These are phyloP conservation scores for Meleagris gallopavo DNA, from an alignment of 2,113 vertebrate genomes.

Conservation along the genomic window DNA sequence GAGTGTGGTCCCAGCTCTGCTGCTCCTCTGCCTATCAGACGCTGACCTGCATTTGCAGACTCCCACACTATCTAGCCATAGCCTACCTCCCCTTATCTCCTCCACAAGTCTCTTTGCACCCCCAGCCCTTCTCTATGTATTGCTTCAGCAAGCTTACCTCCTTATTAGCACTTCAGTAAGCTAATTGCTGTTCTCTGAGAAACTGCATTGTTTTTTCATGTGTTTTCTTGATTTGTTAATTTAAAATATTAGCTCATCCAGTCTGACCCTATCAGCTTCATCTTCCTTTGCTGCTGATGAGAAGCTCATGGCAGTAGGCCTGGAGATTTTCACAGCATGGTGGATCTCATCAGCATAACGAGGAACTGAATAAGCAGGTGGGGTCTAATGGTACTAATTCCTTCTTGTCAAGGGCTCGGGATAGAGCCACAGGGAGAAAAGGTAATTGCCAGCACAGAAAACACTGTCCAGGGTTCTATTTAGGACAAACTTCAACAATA, in stretches of 20 bases:
- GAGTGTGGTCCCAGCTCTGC: not conserved
- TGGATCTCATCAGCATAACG: not conserved
- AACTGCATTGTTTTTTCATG: slow-evolving; percentile 19
- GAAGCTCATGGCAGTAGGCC: slow-evolving; percentile 35
- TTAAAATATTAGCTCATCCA: slow-evolving; percentile 45
- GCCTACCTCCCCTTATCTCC: not conserved
- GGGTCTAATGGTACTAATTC: not conserved
- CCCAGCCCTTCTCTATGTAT: not conserved
- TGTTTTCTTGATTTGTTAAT: slow-evolving; percentile 43
- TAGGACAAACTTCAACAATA: not conserved
- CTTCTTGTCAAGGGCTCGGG: not conserved
- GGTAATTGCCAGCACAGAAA: not conserved
- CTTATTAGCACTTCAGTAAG: slow-evolving; percentile 24
- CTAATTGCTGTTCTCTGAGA: slow-evolving; percentile 16
- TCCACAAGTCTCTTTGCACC: not conserved
- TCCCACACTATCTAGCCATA: accelerated
- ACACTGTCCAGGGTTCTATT: not conserved
- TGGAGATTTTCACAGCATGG: not conserved
- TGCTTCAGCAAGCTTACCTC: not conserved
- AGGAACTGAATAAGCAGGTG: not conserved
- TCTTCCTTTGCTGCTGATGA: slow-evolving; percentile 43
- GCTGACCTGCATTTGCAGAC: not conserved
- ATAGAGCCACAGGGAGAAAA: not conserved
- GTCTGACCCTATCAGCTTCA: slow-evolving; percentile 23
- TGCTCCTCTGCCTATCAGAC: not conserved